Conservation (phyloP, 64 coral and sea anemone species). For the Platygyra sinensis region DNA sequence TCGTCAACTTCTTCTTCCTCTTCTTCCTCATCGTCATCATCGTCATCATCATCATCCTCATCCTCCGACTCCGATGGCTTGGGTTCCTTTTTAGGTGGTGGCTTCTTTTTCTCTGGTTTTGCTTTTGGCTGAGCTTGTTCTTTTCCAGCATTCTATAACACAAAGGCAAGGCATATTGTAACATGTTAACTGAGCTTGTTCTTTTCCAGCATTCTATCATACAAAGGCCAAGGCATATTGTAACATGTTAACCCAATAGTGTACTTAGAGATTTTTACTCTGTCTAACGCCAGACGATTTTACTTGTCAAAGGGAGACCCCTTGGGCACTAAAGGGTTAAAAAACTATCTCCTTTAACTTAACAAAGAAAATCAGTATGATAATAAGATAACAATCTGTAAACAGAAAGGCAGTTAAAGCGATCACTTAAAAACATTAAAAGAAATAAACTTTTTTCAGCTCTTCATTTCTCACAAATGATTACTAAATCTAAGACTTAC, state of each 20-base stretch:
- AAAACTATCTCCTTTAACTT: too few relatives aligned
- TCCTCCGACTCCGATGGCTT: conserved; percentile 71
- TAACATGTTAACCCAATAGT: background rate
- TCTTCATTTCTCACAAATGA: too few relatives aligned
- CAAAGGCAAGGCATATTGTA: background rate
- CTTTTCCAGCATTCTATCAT: conserved; percentile 33
- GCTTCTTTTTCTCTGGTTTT: conserved; percentile 43
- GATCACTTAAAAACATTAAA: too few relatives aligned
- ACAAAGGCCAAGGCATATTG: background rate
- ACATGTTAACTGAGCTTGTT: background rate
- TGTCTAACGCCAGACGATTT: too few relatives aligned
- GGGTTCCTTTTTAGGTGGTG: conserved; percentile 50
- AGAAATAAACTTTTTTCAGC: too few relatives aligned
- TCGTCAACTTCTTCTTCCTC: conserved; percentile 85
- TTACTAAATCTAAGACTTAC: too few relatives aligned
- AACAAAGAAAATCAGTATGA: background rate
- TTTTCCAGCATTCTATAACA: conserved; percentile 28
- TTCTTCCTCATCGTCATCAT: conserved; percentile 80
- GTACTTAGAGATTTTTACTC: too few relatives aligned
- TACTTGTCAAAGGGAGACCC: too few relatives aligned
- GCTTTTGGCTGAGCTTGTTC: background rate
- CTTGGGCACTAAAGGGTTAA: too few relatives aligned
- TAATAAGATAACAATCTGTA: background rate
- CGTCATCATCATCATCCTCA: conserved; percentile 69
- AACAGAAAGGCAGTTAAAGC: too few relatives aligned